Base-by-base conservation (phyloP, 2,113 vertebrate species). In the Onychorhynchus coronatus region DNA sequence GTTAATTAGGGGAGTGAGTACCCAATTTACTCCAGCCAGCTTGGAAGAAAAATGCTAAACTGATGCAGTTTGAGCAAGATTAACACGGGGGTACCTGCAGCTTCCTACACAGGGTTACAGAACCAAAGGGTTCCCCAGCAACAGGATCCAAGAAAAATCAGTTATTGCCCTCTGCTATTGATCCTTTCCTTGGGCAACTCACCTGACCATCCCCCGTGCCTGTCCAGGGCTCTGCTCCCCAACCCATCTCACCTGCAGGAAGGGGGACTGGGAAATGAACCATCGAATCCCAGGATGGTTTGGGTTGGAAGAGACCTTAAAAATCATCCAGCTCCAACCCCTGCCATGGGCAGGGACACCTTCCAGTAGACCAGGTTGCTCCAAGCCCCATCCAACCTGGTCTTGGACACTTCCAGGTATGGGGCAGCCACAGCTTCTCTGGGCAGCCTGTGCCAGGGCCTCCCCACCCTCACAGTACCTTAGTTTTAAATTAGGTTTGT, bases 211-310 rank as follows among this genome's bases (percentile, higher is more conserved):
- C 30, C 73, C 20, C 5, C 1, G 11, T 6, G 14, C 52, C 44
- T 9, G 3, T 8, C 16, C 3, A 1, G 22, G n/a, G 42, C 31
- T 31, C 27, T 7, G 15, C 30, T 31, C 11, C 30, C 30, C 37
- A 18, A 5, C 35, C 11, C 55, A 4, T 1, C 55, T 12, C 19
- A 1, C 24, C 46, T 19, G 33, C 2, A 1, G 65, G 6, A 70
- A 13, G 1, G 24, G 56, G 7, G 17, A 41, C 1, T 5, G 11
- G 49, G 41, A 23, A 39, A 42, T 14, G 59, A 18, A 27, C 39
- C 24, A 27, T 12, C 13, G 1, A 61, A 19, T 39, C 15, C 24
- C 37, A 17, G 35, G 6, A 37, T 16, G 22, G n/a, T 35, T 35
- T 35, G 56, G 22, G 22, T 59, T 23, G n/a, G n/a, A 24, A 59